Percentiles rank a stretch among this genome's conserved stretches.
Conservation (phyloP, 2,797 vertebrate species). For the Chaetophractus vellerosus region DNA sequence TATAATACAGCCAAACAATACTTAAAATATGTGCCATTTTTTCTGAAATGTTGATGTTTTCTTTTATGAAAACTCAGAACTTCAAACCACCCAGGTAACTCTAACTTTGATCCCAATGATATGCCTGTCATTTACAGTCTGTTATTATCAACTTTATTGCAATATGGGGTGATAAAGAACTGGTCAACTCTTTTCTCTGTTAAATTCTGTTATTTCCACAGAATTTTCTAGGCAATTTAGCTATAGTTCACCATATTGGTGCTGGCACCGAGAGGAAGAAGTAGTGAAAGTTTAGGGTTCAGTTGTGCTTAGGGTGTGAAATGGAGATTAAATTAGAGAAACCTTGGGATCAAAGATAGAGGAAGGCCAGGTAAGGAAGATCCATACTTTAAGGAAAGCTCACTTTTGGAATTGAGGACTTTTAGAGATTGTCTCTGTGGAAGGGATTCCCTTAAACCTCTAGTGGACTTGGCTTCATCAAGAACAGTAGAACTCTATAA, state of each 20-base stretch:
- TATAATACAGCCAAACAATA: slow-evolving; percentile 36
- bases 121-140: not conserved
- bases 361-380: not conserved
- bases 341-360: not conserved
- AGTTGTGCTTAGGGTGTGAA: not conserved
- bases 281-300: not conserved
- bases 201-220: slow-evolving; percentile 32
- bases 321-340: not conserved
- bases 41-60: slow-evolving; percentile 51
- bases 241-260: not conserved
- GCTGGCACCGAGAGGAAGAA: not conserved
- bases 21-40: not conserved
- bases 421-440: not conserved
- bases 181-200: not conserved
- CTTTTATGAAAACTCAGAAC: slow-evolving; percentile 24
- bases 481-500: not conserved
- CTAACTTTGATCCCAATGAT: not conserved
- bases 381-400: not conserved
- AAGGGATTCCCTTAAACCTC: not conserved
- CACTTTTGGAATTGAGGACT: slow-evolving; percentile 28
- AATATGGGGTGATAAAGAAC: slow-evolving; percentile 22
- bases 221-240: slow-evolving; percentile 51
- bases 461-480: not conserved
- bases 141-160: not conserved
- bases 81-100: not conserved